Percentiles rank a stretch among this genome's conserved stretches.
These are phyloP conservation scores for Simalia tracyae DNA, from an alignment of 2,797 vertebrate genomes.

Conservation along the genomic window DNA sequence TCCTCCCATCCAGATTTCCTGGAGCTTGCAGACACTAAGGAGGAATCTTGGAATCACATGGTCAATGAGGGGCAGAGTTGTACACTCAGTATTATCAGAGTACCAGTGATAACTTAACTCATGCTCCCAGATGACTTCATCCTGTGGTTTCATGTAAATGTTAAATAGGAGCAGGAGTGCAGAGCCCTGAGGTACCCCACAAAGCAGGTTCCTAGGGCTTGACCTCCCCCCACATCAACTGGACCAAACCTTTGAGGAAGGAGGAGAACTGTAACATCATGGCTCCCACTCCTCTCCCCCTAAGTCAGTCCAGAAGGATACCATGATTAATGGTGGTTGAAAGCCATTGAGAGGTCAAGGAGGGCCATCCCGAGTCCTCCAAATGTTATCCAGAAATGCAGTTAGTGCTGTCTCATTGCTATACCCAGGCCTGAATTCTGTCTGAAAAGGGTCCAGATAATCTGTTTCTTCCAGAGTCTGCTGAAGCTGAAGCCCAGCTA, in stretches of 20 bases:
- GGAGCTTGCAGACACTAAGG: not conserved
- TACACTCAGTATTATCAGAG: not conserved
- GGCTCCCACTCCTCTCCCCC: no score
- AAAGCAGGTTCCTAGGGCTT: not conserved
- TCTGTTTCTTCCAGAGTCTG: not conserved
- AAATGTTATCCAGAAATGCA: not conserved
- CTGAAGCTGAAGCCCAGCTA: not conserved
- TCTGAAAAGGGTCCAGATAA: not conserved
- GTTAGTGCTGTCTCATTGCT: not conserved
- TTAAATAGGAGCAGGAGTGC: not conserved
- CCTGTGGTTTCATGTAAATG: not conserved
- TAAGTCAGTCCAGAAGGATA: not conserved
- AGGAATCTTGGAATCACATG: not conserved
- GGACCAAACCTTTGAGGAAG: not conserved
- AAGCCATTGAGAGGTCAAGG: not conserved
- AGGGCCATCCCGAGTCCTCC: not conserved
- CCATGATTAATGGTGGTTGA: not conserved
- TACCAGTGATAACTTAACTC: not conserved
- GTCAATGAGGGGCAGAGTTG: not conserved
- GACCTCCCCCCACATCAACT: not conserved
- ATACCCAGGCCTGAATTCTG: not conserved
- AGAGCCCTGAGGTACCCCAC: not conserved
- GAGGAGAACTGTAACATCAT: not conserved
- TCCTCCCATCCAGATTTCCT: not conserved
- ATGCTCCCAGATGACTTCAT: not conserved